Base-by-base conservation (phyloP, 2,797 vertebrate species). In the Alfaro cultratus region DNA sequence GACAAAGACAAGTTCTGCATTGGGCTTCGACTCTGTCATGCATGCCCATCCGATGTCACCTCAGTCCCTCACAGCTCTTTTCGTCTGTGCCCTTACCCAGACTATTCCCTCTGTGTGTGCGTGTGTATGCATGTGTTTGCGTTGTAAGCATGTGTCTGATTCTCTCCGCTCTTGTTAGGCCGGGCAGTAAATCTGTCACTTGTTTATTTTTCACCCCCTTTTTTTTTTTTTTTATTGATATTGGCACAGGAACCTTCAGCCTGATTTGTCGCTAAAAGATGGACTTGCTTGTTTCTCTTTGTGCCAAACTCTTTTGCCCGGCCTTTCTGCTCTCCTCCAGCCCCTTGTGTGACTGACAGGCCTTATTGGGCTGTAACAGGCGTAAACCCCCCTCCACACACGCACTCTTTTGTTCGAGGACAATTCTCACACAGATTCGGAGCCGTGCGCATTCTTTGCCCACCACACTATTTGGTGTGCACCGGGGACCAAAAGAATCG, bases 291-390 rank as follows among this genome's bases (percentile, higher is more conserved):
- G 99, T 99, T 98, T 97, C 95, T 97, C 97, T 98, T 99, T 99
- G 98, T 99, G 96, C 96, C 96, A 95, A 97, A 97, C 97, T 96
- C 98, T 97, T 98, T 97, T 97, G 97, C 98, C 95, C 93, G 95
- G 96, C 96, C 97, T 97, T 97, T 96, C 96, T 94, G 95, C 95
- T 96, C 96, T 97, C 96, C 97, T 96, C 97, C 94, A 91, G 96
- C 96, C 96, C 13, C 98, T 97, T 98, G 97, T 99, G 97, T 99
- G 98, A 99, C 97, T 98, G 98, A 98, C 98, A 97, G 96, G 97
- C 97, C 98, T 99, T 99, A 99, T 99, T 99, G 98, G 98, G 97
- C 96, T 96, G 95, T 99, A 99, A 99, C 98, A 98, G 98, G 98
- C 98, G 97, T 97, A 98, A 97, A 45, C 68, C 41, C 68, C 68